Base-by-base conservation (phyloP, 2,888 invertebrate genomes). In the Pseudeuparius sepicola region DNA sequence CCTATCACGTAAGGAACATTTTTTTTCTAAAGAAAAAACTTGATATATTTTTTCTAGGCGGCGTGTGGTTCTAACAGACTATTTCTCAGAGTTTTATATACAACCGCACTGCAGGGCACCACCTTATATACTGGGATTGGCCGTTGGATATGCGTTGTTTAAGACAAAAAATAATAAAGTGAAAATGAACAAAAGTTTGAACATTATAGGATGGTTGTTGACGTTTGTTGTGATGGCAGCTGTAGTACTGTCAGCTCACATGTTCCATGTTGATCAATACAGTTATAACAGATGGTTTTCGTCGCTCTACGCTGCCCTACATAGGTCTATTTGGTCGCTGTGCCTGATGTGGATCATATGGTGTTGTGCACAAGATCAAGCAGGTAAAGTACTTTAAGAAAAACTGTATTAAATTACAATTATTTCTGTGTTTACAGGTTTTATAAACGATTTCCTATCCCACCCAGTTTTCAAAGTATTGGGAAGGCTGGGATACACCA, bases 291-390 rank as follows among this genome's bases (percentile, higher is more conserved):
- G 42, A 10, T 36, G 50, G 32, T 57, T 54, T 44, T 55, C 59
- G 29, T 50, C 56, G 3, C 34, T 57, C 10, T 70, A 65, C 46
- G 51, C 64, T 26, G 54, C 63, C 2, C 44, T 64, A 16, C 54
- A 59, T 16, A 53, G 65, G 34, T 57, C 64, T 4, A 57, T 59
- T 14, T 72, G 71, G 71, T 58, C 61, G 1, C 30, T 61, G 4
- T 63, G 61, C 3, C 44, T 70, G n/a, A 56, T 55, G 14, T 71
- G 71, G 71, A 56, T 71, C 2, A 60, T 71, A 28, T 65, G 65
- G 49, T 62, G 66, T 20, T 68, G 68, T 41, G 54, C 57, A 12
- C 55, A 60, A 27, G 68, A 68, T 15, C 56, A 64, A 46, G 70
- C 68, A 52, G 65, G 66, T 63, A 46, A 46, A 10, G 7, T 9